Evolutionary conservation across 1,140 invertebrate species (phyloP), one percentile per base, ranked within the genome.

Genomic region (Colletes gigas): DNA sequence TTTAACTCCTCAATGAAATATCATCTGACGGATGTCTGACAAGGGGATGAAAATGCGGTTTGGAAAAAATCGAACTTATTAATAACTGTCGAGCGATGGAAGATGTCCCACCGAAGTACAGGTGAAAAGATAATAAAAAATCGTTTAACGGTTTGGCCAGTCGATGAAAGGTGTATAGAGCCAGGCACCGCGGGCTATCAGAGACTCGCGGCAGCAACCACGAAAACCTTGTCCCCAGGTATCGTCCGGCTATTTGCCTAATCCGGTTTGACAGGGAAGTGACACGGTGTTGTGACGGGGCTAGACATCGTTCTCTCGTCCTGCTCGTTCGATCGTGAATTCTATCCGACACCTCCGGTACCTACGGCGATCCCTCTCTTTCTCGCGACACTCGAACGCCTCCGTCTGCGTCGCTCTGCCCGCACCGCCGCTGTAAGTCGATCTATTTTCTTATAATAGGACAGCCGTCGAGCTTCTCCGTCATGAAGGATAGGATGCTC

Each of bases 231-330:
- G 81, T 83, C 80, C 68, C 77, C 52, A 66, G 57, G 73, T 67
- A 76, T 83, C 82, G 80, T 75, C 55, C 69, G 62, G 67, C 65
- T 78, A 88, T 88, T 84, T 86, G 72, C 86, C 87, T 89, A 89
- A 89, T 89, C 88, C 83, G 83, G 83, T 89, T 89, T 89, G 88
- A 89, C 88, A 88, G 84, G 75, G 71, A 89, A 88, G 89, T 88
- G 88, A 89, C 87, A 89, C 78, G 84, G 78, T 89, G 88, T 89
- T 89, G 88, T 89, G 88, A 89, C 88, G 88, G 78, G 66, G 30
- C 74, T 78, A 83, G 85, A 86, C 80, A 70, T 85, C 62, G 67
- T 81, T 71, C 66, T 57, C 67, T 68, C 60, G 65, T 68, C 80
- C 50, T 19, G 78, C 19, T 54, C 81, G 72, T 60, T 80, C 71